Evolutionary conservation across 2,113 vertebrate species (phyloP).

Genomic region (Sebastes fasciatus): DNA sequence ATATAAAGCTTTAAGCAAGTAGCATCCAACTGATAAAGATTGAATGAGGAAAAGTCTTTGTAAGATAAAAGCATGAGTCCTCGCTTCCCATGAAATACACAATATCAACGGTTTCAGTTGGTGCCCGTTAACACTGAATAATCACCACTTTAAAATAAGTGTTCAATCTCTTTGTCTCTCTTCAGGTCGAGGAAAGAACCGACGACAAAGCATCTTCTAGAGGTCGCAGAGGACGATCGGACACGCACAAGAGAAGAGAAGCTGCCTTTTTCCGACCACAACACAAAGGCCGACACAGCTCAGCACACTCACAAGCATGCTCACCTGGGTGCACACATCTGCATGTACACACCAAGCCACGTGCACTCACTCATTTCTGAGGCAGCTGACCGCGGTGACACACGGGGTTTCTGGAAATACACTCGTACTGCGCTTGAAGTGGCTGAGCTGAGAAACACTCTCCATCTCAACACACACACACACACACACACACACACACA

Average conservation of each 20-base stretch:
- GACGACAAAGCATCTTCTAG: slow-evolving; percentile 96
- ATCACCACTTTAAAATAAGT: neutral
- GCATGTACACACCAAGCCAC: slow-evolving; percentile 6
- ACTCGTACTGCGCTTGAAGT: slow-evolving; percentile 42
- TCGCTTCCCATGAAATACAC: neutral
- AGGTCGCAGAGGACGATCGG: slow-evolving; percentile 13
- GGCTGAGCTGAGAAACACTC: slow-evolving; percentile 23
- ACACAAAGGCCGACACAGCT: slow-evolving; percentile 30
- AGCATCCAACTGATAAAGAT: neutral
- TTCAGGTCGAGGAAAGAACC: slow-evolving; percentile 92
- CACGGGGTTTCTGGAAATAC: slow-evolving; percentile 28
- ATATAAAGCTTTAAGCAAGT: neutral
- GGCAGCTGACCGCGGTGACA: slow-evolving; percentile 32
- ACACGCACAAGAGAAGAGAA: slow-evolving; percentile 32
- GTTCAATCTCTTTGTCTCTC: slow-evolving; percentile 18
- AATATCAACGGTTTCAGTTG: neutral
- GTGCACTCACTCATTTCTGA: slow-evolving; percentile 29
- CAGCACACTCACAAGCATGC: slow-evolving; percentile 22
- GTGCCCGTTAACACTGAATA: neutral
- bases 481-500: slow-evolving; percentile 28
- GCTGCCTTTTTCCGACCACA: slow-evolving; percentile 34
- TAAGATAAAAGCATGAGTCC: neutral
- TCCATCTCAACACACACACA: slow-evolving; percentile 1
- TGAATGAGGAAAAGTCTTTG: neutral
- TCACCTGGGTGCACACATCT: slow-evolving; percentile 16